phyloP scores from a whole-genome alignment of 1,140 invertebrate species.

The Tigriopus japonicus region DNA sequence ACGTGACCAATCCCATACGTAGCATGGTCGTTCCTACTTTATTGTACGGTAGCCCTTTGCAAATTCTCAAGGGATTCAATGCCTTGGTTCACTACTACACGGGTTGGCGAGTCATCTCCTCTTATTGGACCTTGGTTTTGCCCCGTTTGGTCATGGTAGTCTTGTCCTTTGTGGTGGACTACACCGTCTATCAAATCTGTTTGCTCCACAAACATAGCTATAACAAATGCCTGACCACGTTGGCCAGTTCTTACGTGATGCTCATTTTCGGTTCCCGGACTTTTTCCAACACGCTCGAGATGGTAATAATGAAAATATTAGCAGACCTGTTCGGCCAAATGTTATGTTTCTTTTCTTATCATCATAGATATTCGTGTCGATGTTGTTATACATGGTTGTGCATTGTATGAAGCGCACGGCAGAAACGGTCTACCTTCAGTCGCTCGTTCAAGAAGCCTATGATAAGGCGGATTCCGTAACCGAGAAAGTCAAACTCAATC shows the following conservation, averaged over 20 bases:
- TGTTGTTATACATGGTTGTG: slow-evolving; percentile 2
- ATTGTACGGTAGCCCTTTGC: neutral
- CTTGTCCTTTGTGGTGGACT: neutral
- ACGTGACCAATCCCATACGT: slow-evolving; percentile 4
- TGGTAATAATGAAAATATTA: neutral
- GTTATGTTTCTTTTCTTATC: neutral
- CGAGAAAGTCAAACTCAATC: slow-evolving; percentile 10
- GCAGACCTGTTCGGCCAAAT: neutral
- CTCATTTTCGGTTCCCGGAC: neutral
- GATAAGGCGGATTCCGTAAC: neutral
- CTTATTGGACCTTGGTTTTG: neutral
- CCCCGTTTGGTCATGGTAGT: neutral
- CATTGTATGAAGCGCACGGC: slow-evolving; percentile 8
- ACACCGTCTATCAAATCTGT: slow-evolving; percentile 10
- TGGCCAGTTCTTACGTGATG: slow-evolving; percentile 9
- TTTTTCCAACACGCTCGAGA: slow-evolving; percentile 6
- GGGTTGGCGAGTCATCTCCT: neutral
- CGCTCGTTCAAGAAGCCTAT: neutral
- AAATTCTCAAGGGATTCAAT: neutral
- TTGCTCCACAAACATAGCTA: slow-evolving; percentile 11
- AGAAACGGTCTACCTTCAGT: slow-evolving; percentile 10
- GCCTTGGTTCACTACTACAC: neutral
- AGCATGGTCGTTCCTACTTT: neutral
- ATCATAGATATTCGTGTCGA: neutral
- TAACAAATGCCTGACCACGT: slow-evolving; percentile 12